Base-by-base conservation (phyloP, 2,888 invertebrate species). In the Amphimallon solstitiale region DNA sequence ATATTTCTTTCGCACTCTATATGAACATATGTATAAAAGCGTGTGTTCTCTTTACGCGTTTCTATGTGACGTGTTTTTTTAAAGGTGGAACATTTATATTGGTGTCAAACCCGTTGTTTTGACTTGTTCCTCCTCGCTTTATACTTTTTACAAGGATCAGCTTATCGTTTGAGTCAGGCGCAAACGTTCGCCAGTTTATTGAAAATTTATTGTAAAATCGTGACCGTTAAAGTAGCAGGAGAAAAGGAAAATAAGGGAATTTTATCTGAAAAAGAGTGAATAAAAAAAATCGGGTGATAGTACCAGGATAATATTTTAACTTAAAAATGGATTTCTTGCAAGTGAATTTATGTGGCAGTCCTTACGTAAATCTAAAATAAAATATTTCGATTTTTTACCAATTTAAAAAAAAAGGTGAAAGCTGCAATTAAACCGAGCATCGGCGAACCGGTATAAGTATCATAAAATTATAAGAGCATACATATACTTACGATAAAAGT, bases 51-150 rank as follows among this genome's bases (percentile, higher is more conserved):
- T 54, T 46, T 19, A 5, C 10, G n/a, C 46, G 5, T 7, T 46
- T 14, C 19, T 38, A n/a, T 37, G n/a, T 61, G 65, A 71, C 67
- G 66, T 73, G 73, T 71, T 73, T 72, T 71, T 71, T 68, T n/a
- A n/a, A 70, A 69, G 72, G 17, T 14, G 12, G 62, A 51, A 49
- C 49, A 62, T 62, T 62, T 62, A 40, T 49, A 49, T 49, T 49
- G 62, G 9, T 17, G n/a, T 62, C 21, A 29, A 38, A 40, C 38
- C 48, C 21, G 61, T 62, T 49, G 38, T 75, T 72, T 68, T 59
- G 68, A 67, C 69, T 70, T 71, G 72, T 73, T 72, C 70, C 73
- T 73, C 70, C 64, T 66, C 63, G n/a, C n/a, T 59, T 29, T 29
- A 29, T 2, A 29, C 15, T 29, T 15, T 40, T 29, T 15, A 35